These are phyloP conservation scores for Paratilapia polleni DNA, from an alignment of 2,113 vertebrate genomes.

Conservation along the genomic window DNA sequence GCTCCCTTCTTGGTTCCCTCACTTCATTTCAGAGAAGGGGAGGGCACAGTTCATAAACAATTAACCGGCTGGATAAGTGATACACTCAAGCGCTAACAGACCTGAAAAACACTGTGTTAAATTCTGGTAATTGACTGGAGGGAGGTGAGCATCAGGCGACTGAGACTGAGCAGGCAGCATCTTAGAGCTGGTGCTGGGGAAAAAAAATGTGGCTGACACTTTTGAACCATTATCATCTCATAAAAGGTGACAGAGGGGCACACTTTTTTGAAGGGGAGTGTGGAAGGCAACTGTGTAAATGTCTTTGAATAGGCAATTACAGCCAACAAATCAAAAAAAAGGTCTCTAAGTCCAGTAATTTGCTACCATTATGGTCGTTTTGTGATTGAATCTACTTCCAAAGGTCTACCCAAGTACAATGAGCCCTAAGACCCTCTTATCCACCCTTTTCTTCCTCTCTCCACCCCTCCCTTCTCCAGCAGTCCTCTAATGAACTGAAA, in stretches of 20 bases:
- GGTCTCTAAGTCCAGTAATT: slow-evolving; percentile 3
- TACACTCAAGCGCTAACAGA: slow-evolving; percentile 76
- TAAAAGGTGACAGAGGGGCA: background rate
- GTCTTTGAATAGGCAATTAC: background rate
- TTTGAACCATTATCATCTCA: background rate
- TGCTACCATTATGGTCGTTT: slow-evolving; percentile 11
- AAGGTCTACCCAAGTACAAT: slow-evolving; percentile 53
- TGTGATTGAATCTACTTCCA: slow-evolving; percentile 40
- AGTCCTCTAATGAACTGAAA: slow-evolving; percentile 87
- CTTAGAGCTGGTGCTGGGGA: background rate
- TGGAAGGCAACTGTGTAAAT: background rate
- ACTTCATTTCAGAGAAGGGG: slow-evolving; percentile 64
- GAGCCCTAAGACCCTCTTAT: slow-evolving; percentile 47
- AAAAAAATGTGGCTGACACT: background rate
- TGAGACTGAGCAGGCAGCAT: slow-evolving; percentile 15
- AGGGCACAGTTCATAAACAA: slow-evolving; percentile 77
- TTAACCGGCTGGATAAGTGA: slow-evolving; percentile 78
- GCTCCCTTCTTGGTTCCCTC: slow-evolving; percentile 55
- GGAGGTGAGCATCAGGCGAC: slow-evolving; percentile 52
- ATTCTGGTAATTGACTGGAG: slow-evolving; percentile 71
- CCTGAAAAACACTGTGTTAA: slow-evolving; percentile 73
- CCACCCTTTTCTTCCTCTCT: slow-evolving; percentile 46
- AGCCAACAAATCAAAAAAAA: slow-evolving; percentile 19
- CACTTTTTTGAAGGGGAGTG: background rate
- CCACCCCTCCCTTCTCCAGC: slow-evolving; percentile 55